These are phyloP conservation scores for Heliothis subflexa DNA, from an alignment of 1,140 invertebrate species.

Conservation along the genomic window DNA sequence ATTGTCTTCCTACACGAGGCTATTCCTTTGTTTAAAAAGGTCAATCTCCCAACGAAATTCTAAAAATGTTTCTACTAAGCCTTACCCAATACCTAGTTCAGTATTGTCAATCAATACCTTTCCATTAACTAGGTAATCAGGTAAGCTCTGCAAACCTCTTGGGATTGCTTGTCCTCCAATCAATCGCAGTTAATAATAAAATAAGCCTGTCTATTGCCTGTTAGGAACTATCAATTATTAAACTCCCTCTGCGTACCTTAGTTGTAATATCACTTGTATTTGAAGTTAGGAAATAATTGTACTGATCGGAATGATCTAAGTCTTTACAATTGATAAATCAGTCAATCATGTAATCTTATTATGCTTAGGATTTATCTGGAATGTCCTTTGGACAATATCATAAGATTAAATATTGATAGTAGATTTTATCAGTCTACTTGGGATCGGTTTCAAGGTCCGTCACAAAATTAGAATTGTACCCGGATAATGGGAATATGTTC, in stretches of 20 bases:
- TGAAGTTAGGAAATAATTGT: too few relatives aligned
- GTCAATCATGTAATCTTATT: too few relatives aligned
- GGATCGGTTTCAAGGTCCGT: too few relatives aligned
- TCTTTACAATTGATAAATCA: too few relatives aligned
- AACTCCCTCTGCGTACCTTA: not conserved
- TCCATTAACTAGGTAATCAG: conserved; percentile 10
- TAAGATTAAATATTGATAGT: too few relatives aligned
- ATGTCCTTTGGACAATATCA: too few relatives aligned
- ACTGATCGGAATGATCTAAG: too few relatives aligned
- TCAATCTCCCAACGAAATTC: not conserved
- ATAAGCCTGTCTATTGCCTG: conserved; percentile 21
- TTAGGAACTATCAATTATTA: conserved; percentile 23
- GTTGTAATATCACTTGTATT: not conserved
- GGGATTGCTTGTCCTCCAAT: conserved; percentile 15
- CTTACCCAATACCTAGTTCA: not conserved
- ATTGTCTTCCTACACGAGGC: not conserved
- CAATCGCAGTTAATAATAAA: conserved; percentile 21
- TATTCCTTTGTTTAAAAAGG: not conserved
- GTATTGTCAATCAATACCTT: conserved; percentile 5
- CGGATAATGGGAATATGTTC: too few relatives aligned
- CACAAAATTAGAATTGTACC: too few relatives aligned
- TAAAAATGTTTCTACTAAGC: not conserved
- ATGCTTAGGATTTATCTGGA: too few relatives aligned
- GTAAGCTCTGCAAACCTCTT: conserved; percentile 9
- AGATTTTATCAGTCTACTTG: too few relatives aligned